phyloP scores from a whole-genome alignment of 2,797 vertebrate genomes.

The Myotis vivesi region DNA sequence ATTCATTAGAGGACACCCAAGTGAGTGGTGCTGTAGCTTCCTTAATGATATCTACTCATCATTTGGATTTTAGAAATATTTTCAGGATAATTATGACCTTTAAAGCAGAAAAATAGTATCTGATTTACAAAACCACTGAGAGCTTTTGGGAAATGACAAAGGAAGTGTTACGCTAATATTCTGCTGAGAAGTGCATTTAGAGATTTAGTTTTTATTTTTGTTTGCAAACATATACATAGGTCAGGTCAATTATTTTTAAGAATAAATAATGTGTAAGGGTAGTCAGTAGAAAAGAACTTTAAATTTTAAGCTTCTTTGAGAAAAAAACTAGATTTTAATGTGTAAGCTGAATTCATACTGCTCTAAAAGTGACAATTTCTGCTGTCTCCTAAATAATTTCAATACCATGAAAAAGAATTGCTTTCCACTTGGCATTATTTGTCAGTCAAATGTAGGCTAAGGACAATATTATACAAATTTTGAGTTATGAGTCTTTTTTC shows the following conservation, averaged over 20 bases:
- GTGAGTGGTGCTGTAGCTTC: background rate
- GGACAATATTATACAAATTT: background rate
- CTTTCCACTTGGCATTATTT: conserved; percentile 20
- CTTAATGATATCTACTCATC: background rate
- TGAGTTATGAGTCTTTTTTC: background rate
- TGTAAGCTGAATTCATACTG: background rate
- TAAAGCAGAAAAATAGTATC: background rate
- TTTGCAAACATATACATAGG: background rate
- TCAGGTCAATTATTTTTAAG: background rate
- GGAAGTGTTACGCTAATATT: background rate
- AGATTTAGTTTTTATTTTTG: background rate
- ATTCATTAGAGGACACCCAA: background rate
- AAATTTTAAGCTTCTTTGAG: background rate
- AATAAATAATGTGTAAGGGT: background rate
- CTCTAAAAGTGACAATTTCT: background rate
- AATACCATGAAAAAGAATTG: background rate
- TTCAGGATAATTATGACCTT: background rate
- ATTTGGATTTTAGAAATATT: background rate
- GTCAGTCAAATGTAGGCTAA: background rate
- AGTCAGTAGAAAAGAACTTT: background rate
- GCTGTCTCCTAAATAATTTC: background rate
- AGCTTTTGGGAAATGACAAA: background rate
- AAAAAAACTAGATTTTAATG: background rate
- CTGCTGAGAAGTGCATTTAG: background rate
- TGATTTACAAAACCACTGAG: background rate